phyloP scores from a whole-genome alignment of 2,113 vertebrate genomes.

The Ceuthmochares aereus region DNA sequence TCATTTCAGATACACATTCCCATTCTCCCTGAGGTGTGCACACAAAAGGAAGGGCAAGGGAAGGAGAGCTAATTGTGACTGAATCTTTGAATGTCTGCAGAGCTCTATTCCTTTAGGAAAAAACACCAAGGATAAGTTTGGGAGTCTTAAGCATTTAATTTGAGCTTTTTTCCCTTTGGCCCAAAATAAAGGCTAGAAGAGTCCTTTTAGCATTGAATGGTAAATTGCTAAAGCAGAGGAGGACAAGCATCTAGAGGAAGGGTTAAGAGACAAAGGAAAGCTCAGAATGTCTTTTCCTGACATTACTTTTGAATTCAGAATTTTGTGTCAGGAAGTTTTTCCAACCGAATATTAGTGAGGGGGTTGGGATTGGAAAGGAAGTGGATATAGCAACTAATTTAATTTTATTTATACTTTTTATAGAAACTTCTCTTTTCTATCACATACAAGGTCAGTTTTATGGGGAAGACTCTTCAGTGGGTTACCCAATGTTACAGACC shows the following conservation, averaged over 20 bases:
- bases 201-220: background rate
- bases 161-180: background rate
- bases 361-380: background rate
- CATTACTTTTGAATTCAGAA: background rate
- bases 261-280: background rate
- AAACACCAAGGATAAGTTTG: background rate
- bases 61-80: background rate
- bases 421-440: background rate
- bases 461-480: background rate
- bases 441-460: background rate
- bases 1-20: background rate
- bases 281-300: background rate
- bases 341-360: background rate
- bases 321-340: background rate
- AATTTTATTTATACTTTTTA: background rate
- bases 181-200: background rate
- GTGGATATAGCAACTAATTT: background rate
- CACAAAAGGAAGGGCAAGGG: background rate
- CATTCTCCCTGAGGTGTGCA: background rate
- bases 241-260: background rate
- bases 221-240: constrained; percentile 1
- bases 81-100: background rate
- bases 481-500: background rate
- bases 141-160: background rate
- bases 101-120: background rate